Percentiles rank a stretch among this genome's conserved stretches.
These are phyloP conservation scores for Metridium senile DNA, from an alignment of 92 coral and sea anemone genomes.

Conservation along the genomic window DNA sequence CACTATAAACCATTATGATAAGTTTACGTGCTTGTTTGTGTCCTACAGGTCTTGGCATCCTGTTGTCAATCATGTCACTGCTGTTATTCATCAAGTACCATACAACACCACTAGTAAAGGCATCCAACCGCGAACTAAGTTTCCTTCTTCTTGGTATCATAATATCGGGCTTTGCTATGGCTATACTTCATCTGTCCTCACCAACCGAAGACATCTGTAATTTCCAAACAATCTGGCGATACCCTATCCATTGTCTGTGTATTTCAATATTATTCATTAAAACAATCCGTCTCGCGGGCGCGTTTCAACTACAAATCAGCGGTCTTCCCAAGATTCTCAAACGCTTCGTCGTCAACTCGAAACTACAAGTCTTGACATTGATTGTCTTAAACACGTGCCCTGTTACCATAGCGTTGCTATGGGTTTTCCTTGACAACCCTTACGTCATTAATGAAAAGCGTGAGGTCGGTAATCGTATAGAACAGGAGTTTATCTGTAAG, in stretches of 20 bases:
- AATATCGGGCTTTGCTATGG: slow-evolving; percentile 33
- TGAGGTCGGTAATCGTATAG: background rate
- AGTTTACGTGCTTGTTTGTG: too few relatives aligned
- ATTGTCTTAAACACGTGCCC: slow-evolving; percentile 29
- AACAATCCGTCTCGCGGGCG: slow-evolving; percentile 51
- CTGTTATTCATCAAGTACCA: slow-evolving; percentile 40
- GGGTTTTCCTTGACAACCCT: slow-evolving; percentile 44
- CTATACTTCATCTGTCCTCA: slow-evolving; percentile 43
- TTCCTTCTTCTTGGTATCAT: slow-evolving; percentile 37
- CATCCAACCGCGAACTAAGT: slow-evolving; percentile 59
- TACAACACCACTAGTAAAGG: slow-evolving; percentile 59
- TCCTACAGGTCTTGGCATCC: slow-evolving; percentile 41
- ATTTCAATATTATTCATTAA: slow-evolving; percentile 49
- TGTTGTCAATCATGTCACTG: slow-evolving; percentile 23
- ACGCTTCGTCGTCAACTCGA: slow-evolving; percentile 41
- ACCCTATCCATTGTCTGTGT: slow-evolving; percentile 34
- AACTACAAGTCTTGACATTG: slow-evolving; percentile 37
- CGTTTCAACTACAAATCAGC: slow-evolving; percentile 37
- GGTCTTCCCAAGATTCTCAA: slow-evolving; percentile 48
- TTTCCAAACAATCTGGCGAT: slow-evolving; percentile 29
- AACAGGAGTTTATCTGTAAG: slow-evolving; percentile 52
- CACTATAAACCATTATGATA: too few relatives aligned
- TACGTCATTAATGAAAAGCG: slow-evolving; percentile 15
- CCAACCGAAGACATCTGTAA: slow-evolving; percentile 55
- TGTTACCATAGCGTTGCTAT: slow-evolving; percentile 23